A percentile compares a stretch with the other conserved stretches of the same genome.
Evolutionary conservation across 2,797 vertebrate genomes (phyloP).

Genomic region (Ctenopoma multispine): DNA sequence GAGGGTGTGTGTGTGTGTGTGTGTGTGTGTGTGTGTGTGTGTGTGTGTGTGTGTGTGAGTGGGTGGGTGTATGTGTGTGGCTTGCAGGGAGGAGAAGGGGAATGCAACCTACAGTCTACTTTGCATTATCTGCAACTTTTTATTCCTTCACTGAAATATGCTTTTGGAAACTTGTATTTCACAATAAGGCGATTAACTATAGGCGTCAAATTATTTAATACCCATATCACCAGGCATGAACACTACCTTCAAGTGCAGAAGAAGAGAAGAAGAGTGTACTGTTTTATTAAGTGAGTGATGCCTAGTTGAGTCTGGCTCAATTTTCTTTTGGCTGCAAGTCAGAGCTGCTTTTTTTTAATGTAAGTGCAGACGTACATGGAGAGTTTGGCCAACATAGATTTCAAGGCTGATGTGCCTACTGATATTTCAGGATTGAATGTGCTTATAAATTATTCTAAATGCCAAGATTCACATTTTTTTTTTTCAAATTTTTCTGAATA

Average conservation of each 20-base stretch:
- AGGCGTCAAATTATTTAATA: slow-evolving; percentile 43
- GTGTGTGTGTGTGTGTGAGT: slow-evolving; percentile 43
- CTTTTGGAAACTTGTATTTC: slow-evolving; percentile 5
- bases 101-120: slow-evolving; percentile 56
- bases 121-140: slow-evolving; percentile 55
- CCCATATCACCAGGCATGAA: slow-evolving; percentile 42
- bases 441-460: slow-evolving; percentile 65
- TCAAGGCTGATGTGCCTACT: slow-evolving; percentile 37
- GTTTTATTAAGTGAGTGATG: slow-evolving; percentile 71
- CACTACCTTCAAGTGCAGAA: slow-evolving; percentile 30
- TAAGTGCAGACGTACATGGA: slow-evolving; percentile 23
- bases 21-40: too few relatives aligned
- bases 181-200: slow-evolving; percentile 47
- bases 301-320: slow-evolving; percentile 51
- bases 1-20: slow-evolving; percentile 36
- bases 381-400: slow-evolving; percentile 40
- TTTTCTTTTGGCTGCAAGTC: slow-evolving; percentile 58
- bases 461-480: slow-evolving; percentile 37
- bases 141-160: neutral
- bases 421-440: slow-evolving; percentile 35
- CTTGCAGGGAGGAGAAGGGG: slow-evolving; percentile 18
- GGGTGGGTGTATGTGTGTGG: slow-evolving; percentile 18
- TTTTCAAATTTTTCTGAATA: slow-evolving; percentile 28
- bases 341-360: slow-evolving; percentile 18
- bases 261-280: slow-evolving; percentile 41